A percentile compares a stretch with the other conserved stretches of the same genome.
Conservation (phyloP, 1,140 invertebrate genomes). For the Drosophila mauritiana region DNA sequence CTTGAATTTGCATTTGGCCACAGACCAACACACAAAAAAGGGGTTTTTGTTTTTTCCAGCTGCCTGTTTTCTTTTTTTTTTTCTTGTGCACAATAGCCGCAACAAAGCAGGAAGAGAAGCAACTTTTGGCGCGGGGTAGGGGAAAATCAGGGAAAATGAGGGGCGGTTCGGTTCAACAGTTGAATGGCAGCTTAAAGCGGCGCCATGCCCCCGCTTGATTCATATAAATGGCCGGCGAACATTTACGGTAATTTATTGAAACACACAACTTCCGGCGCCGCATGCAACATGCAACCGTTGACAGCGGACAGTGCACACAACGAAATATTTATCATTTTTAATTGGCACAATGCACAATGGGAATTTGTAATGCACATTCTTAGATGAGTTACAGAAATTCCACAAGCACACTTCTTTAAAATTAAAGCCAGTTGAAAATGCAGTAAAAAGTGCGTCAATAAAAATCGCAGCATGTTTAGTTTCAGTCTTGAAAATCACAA, state of each 20-base stretch:
- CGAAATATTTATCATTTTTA: neutral
- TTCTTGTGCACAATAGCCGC: constrained; percentile 18
- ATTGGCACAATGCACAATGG: neutral
- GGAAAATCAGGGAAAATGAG: constrained; percentile 24
- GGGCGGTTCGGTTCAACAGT: constrained; percentile 4
- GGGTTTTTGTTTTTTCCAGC: constrained; percentile 7
- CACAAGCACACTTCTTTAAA: neutral
- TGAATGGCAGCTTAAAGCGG: constrained; percentile 44
- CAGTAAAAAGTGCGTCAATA: no score
- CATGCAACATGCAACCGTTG: constrained; percentile 32
- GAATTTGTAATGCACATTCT: neutral
- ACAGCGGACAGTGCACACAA: neutral
- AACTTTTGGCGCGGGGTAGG: neutral
- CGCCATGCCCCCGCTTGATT: constrained; percentile 48
- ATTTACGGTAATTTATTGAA: constrained; percentile 53
- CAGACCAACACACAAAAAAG: constrained; percentile 31
- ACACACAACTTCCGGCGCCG: constrained; percentile 39
- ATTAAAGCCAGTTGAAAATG: no score
- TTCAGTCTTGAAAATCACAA: no score
- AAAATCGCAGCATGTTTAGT: no score
- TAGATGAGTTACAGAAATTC: neutral
- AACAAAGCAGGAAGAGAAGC: constrained; percentile 34
- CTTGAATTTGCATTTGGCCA: constrained; percentile 78
- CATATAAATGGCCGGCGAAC: constrained; percentile 45
- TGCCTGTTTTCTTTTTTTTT: neutral